These are phyloP conservation scores for Gymnoscopelus braueri DNA, from an alignment of 2,797 vertebrate species.

Conservation along the genomic window DNA sequence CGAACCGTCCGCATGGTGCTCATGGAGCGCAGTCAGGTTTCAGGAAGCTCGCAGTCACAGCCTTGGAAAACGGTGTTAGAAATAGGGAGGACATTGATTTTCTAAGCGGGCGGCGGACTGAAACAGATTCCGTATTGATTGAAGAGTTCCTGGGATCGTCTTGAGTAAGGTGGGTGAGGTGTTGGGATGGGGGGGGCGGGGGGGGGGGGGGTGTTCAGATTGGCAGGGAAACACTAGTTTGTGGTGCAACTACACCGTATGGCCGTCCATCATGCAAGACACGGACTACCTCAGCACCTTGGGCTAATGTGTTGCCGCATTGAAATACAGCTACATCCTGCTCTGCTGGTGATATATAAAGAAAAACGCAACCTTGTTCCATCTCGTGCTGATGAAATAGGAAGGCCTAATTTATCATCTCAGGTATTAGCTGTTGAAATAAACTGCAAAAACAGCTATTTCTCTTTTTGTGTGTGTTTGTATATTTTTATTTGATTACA, in stretches of 20 bases:
- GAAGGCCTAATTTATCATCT: slow-evolving; percentile 1
- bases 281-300: slow-evolving; percentile 55
- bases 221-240: slow-evolving; percentile 27
- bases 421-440: slow-evolving; percentile 16
- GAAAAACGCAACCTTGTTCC: slow-evolving; percentile 3
- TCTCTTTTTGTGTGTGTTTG: too few species aligned
- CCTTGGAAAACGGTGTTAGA: slow-evolving; percentile 59
- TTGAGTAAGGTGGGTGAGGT: slow-evolving; percentile 15
- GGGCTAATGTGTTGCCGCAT: slow-evolving; percentile 46
- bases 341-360: not conserved
- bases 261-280: slow-evolving; percentile 58
- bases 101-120: slow-evolving; percentile 51
- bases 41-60: slow-evolving; percentile 45
- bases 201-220: slow-evolving; percentile 5
- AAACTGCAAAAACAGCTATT: not conserved
- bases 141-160: slow-evolving; percentile 57
- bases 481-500: not conserved
- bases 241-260: slow-evolving; percentile 16
- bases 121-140: slow-evolving; percentile 71
- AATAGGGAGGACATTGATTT: slow-evolving; percentile 68
- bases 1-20: slow-evolving; percentile 9
- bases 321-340: slow-evolving; percentile 34
- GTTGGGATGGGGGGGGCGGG: not conserved
- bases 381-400: not conserved
- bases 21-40: slow-evolving; percentile 32